Conservation (phyloP, 2,888 invertebrate genomes). For the Macrophya alboannulata region DNA sequence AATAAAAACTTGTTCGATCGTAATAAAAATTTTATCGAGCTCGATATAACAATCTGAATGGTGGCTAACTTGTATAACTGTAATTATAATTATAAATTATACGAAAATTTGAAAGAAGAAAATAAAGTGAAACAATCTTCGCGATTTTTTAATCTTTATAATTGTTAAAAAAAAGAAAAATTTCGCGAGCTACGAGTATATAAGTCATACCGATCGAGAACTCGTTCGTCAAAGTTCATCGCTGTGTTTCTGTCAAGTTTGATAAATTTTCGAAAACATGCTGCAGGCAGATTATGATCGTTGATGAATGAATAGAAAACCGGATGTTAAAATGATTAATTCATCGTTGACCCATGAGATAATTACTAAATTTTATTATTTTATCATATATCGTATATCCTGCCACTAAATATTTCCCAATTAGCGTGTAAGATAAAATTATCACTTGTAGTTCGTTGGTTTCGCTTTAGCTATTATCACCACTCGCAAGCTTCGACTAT, state of each 20-base stretch:
- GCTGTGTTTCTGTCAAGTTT: slow-evolving; percentile 15
- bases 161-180: not conserved
- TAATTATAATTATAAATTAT: not conserved
- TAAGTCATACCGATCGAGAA: not conserved
- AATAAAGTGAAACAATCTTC: not conserved
- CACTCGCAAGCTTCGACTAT: not conserved
- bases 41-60: not conserved
- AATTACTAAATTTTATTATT: slow-evolving; percentile 20
- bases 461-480: slow-evolving; percentile 11
- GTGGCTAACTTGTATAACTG: not conserved
- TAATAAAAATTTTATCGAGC: slow-evolving; percentile 29
- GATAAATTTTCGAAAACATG: slow-evolving; percentile 8
- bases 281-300: not conserved
- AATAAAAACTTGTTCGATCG: slow-evolving; percentile 9
- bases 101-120: not conserved
- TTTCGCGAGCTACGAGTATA: not conserved
- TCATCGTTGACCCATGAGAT: not conserved
- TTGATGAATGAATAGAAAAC: not conserved
- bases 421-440: slow-evolving; percentile 19
- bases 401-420: slow-evolving; percentile 12
- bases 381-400: slow-evolving; percentile 40
- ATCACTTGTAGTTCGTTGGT: not conserved
- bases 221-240: not conserved
- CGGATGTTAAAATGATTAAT: slow-evolving; percentile 26
- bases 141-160: not conserved